Evolutionary conservation across 2,888 invertebrate genomes (phyloP).

Genomic region (Tenthredo notha): DNA sequence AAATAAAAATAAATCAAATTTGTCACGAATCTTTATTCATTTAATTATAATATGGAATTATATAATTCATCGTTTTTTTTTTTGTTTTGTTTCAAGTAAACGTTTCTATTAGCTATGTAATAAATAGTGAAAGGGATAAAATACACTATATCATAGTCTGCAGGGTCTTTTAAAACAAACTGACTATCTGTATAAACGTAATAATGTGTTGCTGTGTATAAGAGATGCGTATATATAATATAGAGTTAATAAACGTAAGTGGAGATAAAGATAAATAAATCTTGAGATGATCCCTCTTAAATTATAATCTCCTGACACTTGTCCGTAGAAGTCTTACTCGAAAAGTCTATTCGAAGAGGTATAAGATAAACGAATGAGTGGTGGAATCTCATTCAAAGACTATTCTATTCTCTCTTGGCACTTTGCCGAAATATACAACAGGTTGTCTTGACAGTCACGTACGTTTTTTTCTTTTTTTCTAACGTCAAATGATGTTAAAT

Average conservation of each 20-base stretch:
- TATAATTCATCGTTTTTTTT: too few species aligned
- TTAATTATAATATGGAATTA: too few species aligned
- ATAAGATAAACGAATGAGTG: not conserved
- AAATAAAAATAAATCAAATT: not conserved
- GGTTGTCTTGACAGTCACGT: constrained; percentile 25
- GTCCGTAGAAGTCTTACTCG: not conserved
- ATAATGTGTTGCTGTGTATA: not conserved
- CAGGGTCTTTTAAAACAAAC: not conserved
- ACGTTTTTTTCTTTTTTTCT: not conserved
- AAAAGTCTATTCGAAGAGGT: not conserved
- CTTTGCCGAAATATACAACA: constrained; percentile 37
- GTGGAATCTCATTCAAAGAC: not conserved
- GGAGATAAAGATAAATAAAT: not conserved
- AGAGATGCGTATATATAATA: not conserved
- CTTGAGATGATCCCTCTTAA: not conserved
- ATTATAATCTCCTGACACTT: not conserved
- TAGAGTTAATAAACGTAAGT: not conserved
- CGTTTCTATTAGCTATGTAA: too few species aligned
- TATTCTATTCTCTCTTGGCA: constrained; percentile 11
- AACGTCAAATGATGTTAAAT: constrained; percentile 11
- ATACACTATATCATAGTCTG: too few species aligned
- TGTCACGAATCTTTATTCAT: not conserved
- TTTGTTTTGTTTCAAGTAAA: too few species aligned
- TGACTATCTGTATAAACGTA: not conserved
- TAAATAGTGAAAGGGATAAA: too few species aligned